Base-by-base conservation (phyloP, 35 echinoderm and acorn worm species). In the Nesometra sesokonis region DNA sequence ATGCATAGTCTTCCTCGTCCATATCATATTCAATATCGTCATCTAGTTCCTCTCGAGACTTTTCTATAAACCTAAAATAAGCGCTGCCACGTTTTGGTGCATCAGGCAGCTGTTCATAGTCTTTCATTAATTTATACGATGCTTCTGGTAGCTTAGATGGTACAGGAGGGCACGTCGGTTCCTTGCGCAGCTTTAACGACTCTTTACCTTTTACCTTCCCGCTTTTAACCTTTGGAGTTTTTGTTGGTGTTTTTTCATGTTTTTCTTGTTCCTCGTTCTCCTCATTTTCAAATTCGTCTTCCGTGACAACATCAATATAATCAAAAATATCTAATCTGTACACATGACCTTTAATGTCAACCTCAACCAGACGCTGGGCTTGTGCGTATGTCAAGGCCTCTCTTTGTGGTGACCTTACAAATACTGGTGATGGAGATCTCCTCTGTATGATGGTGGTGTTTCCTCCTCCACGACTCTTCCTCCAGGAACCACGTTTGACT, bases 1-100 rank as follows among this genome's bases (percentile, higher is more conserved):
- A 99, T 17, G 91, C 93, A 77, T 99, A 94, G 46, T 99, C 96
- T 35, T 99, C 96, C 43, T 99, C 96, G 40, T 99, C 96, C 96
- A 99, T 99, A 77, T 99, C 96, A 85, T 99, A 99, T 79, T 99
- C 96, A 17, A 99, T 88, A 85, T 99, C 96, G 23, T 99, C 96
- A 77, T 99, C 96, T 30, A 99, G 88, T 79, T 99, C 96, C 46
- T 99, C 96, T 35, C 76, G 83, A 8, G 96, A 94, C 85, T 99
- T 99, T 85, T 99, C 96, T 84, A 99, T 94, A 77, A 88, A 99
- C 39, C 96, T 85, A 40, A 94, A 99, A 38, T 99, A 99, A 0
- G 96, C 88, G 47, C 83, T 78, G 34, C 93, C 93, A 67, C 96
- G 85, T 21, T 31, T 80, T 23, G 96, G 90, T 29, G 91, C 80